Conservation (phyloP, 92 coral and sea anemone species). For the Muricea muricata region DNA sequence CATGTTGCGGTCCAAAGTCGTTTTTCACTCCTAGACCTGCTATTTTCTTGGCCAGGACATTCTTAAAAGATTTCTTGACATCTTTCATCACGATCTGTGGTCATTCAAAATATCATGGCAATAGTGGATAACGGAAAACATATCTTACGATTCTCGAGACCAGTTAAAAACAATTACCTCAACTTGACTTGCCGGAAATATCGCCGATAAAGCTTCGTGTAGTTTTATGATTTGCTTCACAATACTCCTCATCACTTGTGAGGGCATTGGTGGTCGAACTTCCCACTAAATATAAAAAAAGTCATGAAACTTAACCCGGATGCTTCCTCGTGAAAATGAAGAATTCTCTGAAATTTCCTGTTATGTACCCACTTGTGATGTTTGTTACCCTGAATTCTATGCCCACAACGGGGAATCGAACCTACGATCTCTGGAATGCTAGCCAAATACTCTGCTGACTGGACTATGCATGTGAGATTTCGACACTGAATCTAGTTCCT, state of each 20-base stretch:
- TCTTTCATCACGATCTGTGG: constrained; percentile 89
- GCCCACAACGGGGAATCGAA: no score
- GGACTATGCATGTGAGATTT: no score
- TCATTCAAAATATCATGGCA: no score
- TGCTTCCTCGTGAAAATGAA: no score
- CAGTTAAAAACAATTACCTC: constrained; percentile 75
- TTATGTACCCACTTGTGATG: no score
- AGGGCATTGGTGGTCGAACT: constrained; percentile 97
- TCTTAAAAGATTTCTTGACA: constrained; percentile 88
- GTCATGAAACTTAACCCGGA: no score
- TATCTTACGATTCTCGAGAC: no score
- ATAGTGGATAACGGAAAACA: constrained; percentile 29
- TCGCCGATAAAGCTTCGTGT: constrained; percentile 84
- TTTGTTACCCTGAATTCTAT: no score
- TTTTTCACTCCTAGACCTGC: constrained; percentile 79
- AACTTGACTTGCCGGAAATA: constrained; percentile 77
- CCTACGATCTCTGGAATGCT: no score
- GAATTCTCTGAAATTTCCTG: no score
- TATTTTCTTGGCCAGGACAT: constrained; percentile 82
- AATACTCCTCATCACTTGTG: constrained; percentile 92
- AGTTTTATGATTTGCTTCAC: constrained; percentile 89
- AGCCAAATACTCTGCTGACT: no score
- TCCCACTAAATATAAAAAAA: constrained; percentile 77
- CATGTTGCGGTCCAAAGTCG: constrained; percentile 96
- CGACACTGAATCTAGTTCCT: no score